Base-by-base conservation (phyloP, 1,140 invertebrate genomes). In the Olivierus martensii region DNA sequence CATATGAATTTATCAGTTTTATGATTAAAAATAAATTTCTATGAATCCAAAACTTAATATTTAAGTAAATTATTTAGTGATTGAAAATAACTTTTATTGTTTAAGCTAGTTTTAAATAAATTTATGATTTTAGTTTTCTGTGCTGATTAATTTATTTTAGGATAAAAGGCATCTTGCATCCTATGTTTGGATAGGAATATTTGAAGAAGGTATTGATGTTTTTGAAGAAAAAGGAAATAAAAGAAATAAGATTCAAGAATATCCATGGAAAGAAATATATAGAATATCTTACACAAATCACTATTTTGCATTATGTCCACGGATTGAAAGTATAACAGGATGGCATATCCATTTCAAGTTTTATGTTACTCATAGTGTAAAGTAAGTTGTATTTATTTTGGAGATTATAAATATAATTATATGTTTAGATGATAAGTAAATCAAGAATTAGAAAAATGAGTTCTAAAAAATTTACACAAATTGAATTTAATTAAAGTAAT, bases 231-330 rank as follows among this genome's bases (percentile, higher is more conserved):
- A 61, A 10, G 58, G 53, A 11, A 47, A 61, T 18, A 53, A 62
- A 21, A 61, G 67, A 42, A 49, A 55, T 14, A 56, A 69, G 11
- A 57, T 57, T 7, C 63, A 65, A 14, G 59, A 57, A 4, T 63
- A 68, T 50, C 56, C 63, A 12, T 71, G 69, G 69, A 46, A 61
- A 15, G 53, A 59, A 22, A 66, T 66, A 18, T 55, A 66, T 56
- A 67, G 69, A 51, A 65, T 71, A n/a, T 70, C 69, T 28, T 71
- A 68, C 54, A 69, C 68, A 50, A 64, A 63, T 41, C 59, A 63
- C 14, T 59, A 66, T 22, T 70, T 71, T 49, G 52, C 22, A 15
- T n/a, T 58, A n/a, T 43, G 38, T 22, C 57, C 57, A 5, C 46
- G 38, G 38, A 38, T 37, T 39, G 49, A 55, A 49, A 56, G 50